Evolutionary conservation across 2,797 vertebrate genomes (phyloP), one percentile per base, ranked within the genome.

Genomic region (Diplodus puntazzo): DNA sequence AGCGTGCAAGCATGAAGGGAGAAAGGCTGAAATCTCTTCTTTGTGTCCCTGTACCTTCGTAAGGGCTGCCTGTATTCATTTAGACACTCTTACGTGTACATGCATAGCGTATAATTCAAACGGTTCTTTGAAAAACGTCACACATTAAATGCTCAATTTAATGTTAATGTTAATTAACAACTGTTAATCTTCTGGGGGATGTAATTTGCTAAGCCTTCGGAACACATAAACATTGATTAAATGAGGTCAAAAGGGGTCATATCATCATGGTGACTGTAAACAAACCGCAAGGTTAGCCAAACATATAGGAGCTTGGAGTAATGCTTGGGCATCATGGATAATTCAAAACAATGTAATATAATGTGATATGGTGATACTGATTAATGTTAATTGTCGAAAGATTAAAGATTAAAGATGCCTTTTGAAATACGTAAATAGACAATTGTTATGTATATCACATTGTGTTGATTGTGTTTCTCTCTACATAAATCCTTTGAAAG

Each of bases 1-100:
- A 75, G 43, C 72, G 81, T 89, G 82, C 76, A 73, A 71, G 84
- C 75, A 83, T 74, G 84, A 83, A 82, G 54, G 53, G 52, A 81
- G 12, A 49, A 25, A 77, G 61, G 54, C 43, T 75, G 67, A 79
- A 80, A 55, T 52, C 70, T 73, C 12, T 43, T 63, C 54, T 79
- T 77, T 61, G 77, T 82, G 68, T 55, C 4, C 30, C 14, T 71
- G 46, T 57, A 11, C 49, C 42, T 61, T 69, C 49, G 57, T 39
- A 16, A 62, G 62, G 71, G 68, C 67, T 54, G 64, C 30, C 59
- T 49, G 27, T 66, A 57, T 68, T 73, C 25, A 70, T 67, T 74
- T 59, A 75, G n/a, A 25, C 17, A 70, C 21, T 2, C 11, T n/a
- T 3, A 30, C 43, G 18, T n/a, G 13, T 14, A 30, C 3, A 72